A percentile compares a stretch with the other conserved stretches of the same genome.
phyloP scores from a whole-genome alignment of 2,797 vertebrate genomes.

The Botia almorhae region DNA sequence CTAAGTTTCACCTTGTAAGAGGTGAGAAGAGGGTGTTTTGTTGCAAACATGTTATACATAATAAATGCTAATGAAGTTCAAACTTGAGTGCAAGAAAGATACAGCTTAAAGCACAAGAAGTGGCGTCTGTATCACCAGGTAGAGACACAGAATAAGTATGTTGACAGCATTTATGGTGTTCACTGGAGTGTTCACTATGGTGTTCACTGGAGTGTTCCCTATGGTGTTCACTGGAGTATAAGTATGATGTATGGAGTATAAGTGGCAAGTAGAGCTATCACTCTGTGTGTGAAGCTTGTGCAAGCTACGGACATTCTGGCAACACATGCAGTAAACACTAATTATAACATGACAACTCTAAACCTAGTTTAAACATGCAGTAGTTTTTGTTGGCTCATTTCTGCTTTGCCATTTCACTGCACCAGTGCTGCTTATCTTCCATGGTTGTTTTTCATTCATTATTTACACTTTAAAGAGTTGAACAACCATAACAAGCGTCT shows the following conservation, averaged over 20 bases:
- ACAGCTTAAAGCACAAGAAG: background rate
- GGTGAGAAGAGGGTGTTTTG: background rate
- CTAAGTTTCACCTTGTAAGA: background rate
- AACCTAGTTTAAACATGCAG: conserved; percentile 19
- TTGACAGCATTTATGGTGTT: too few relatives aligned
- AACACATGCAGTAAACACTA: conserved; percentile 11
- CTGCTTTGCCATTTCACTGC: background rate
- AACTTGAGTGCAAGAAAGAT: background rate
- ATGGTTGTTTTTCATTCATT: conserved; percentile 34
- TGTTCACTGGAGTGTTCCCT: too few relatives aligned
- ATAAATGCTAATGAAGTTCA: background rate
- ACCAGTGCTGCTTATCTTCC: conserved; percentile 10
- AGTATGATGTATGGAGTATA: background rate
- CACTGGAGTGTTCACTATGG: too few relatives aligned
- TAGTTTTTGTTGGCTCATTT: background rate
- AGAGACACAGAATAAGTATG: background rate
- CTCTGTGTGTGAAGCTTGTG: conserved; percentile 21
- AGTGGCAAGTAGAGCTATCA: conserved; percentile 4
- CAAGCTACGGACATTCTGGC: conserved; percentile 9
- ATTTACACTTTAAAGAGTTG: conserved; percentile 31
- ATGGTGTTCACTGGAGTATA: background rate
- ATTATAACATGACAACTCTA: conserved; percentile 33
- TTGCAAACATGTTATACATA: background rate
- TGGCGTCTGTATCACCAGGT: background rate
- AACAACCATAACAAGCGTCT: conserved; percentile 25